phyloP scores from a whole-genome alignment of 2,113 vertebrate species.

The Pan troglodytes region DNA sequence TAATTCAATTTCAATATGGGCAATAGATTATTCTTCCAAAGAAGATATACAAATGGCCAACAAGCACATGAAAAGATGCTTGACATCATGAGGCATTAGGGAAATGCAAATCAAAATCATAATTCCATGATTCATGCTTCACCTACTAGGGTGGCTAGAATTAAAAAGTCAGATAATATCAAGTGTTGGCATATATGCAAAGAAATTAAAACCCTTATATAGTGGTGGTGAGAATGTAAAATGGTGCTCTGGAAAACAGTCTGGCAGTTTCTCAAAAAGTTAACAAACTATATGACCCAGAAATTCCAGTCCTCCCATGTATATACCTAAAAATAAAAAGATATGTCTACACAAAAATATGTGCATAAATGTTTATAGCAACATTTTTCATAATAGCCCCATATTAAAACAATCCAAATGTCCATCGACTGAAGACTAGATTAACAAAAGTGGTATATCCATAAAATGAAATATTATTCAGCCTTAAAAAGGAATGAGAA shows the following conservation, averaged over 20 bases:
- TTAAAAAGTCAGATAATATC: background rate
- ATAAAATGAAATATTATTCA: background rate
- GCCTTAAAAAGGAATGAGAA: background rate
- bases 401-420: background rate
- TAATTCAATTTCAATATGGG: background rate
- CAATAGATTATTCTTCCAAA: background rate
- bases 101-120: background rate
- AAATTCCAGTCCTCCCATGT: background rate
- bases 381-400: background rate
- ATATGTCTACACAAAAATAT: background rate
- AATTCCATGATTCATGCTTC: background rate
- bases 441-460: background rate
- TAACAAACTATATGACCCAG: background rate
- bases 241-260: background rate
- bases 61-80: background rate
- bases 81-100: background rate
- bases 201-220: background rate
- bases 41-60: background rate
- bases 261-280: background rate
- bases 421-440: background rate
- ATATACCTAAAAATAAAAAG: background rate
- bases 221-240: background rate
- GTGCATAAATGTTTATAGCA: background rate
- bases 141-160: background rate
- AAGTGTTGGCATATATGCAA: background rate